These are phyloP conservation scores for Dynastes grantii DNA, from an alignment of 2,888 invertebrate genomes.

Conservation along the genomic window DNA sequence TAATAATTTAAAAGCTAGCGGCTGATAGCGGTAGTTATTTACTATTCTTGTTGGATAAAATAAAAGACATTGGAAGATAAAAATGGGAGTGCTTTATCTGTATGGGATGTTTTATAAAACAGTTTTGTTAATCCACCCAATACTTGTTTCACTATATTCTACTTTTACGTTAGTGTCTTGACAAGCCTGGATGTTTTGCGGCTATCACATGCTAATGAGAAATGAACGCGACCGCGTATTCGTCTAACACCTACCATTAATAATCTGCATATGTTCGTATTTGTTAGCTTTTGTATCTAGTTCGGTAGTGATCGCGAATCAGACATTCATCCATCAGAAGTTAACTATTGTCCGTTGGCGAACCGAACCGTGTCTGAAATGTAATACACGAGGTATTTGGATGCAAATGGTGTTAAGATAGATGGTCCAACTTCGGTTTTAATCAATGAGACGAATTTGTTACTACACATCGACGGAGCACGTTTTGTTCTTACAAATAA, in stretches of 20 bases:
- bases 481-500: constrained; percentile 11
- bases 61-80: too few species aligned
- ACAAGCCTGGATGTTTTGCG: not conserved
- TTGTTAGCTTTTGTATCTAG: constrained; percentile 37
- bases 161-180: too few species aligned
- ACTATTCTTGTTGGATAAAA: too few species aligned
- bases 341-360: constrained; percentile 8
- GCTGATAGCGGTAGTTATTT: too few species aligned
- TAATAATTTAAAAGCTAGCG: too few species aligned
- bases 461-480: not conserved
- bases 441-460: constrained; percentile 11
- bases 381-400: constrained; percentile 19
- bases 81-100: too few species aligned
- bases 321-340: constrained; percentile 35
- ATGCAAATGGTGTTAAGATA: constrained; percentile 27
- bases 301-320: constrained; percentile 14
- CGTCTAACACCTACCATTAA: constrained; percentile 35
- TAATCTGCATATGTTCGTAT: constrained; percentile 32
- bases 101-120: too few species aligned
- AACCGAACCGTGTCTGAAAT: constrained; percentile 17
- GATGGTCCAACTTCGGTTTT: constrained; percentile 21
- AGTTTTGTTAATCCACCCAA: too few species aligned
- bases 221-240: constrained; percentile 10
- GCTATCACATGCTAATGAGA: constrained; percentile 6
- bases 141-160: too few species aligned